phyloP scores from a whole-genome alignment of 2,888 invertebrate genomes.

The Miltochrista miniata region DNA sequence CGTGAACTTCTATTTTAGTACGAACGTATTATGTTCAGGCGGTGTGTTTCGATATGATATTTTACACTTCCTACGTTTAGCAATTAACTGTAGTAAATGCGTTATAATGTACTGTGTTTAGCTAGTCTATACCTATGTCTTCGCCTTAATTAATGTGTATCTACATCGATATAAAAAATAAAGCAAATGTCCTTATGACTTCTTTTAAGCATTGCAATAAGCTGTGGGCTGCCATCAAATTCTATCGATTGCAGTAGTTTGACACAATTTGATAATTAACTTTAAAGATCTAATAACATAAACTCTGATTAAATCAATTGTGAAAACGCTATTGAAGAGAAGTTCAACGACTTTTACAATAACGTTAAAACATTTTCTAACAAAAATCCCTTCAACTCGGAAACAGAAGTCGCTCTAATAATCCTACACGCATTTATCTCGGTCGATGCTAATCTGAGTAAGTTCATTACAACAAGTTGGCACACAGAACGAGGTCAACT shows the following conservation, averaged over 20 bases:
- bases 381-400: constrained; percentile 19
- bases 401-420: constrained; percentile 25
- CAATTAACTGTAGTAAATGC: neutral
- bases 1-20: constrained; percentile 26
- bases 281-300: too few relatives aligned
- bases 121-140: too few relatives aligned
- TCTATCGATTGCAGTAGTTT: too few relatives aligned
- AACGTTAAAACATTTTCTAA: constrained; percentile 4
- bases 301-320: neutral
- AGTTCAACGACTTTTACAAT: neutral
- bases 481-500: constrained; percentile 39
- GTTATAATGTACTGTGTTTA: too few relatives aligned
- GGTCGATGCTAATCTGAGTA: constrained; percentile 33
- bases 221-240: too few relatives aligned
- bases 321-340: neutral
- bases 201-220: too few relatives aligned
- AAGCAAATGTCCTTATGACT: too few relatives aligned
- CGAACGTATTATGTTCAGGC: constrained; percentile 3
- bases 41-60: constrained; percentile 14
- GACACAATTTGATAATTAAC: too few relatives aligned
- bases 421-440: constrained; percentile 34
- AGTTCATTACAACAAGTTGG: constrained; percentile 41
- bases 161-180: too few relatives aligned
- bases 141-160: too few relatives aligned
- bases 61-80: neutral